Evolutionary conservation across 2,113 vertebrate genomes (phyloP), one percentile per base, ranked within the genome.

Genomic region (Aldabrachelys gigantea): DNA sequence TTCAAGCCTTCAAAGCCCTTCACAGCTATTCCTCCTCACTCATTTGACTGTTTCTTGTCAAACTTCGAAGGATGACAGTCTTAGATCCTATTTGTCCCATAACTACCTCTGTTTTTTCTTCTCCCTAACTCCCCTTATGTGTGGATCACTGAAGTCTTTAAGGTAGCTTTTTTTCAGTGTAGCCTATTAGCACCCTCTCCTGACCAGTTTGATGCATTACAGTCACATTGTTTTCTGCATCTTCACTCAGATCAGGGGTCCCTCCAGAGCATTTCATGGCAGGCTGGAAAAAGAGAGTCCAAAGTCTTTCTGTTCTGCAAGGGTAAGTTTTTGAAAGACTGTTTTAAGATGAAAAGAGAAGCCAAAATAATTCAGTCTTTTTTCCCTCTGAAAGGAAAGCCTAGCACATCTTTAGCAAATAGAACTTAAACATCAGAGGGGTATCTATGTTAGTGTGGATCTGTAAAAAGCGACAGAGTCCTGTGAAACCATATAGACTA

Each of bases 121-220:
- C 11, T 3, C 16, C 38, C 25, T 62, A 4, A 1, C 49, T 8
- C 29, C 1, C 19, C 8, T 8, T 69, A 69, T n/a, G 8, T 35
- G 17, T n/a, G 16, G 7, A 21, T 69, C 62, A 69, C 65, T 16
- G 31, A 31, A 25, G 50, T 25, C 69, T 24, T 31, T 17, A 1
- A 41, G 82, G 72, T 57, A 3, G 6, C 50, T 49, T 25, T 89
- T 13, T 35, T 59, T 9, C 56, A 19, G 80, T 80, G 5, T 10
- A 83, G 84, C 83, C 78, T 83, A 88, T 76, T 62, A 35, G 79
- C 89, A 83, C 92, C 95, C 92, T 94, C 95, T 90, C 27, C 79
- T 41, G 92, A 80, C 78, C 59, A 47, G 44, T 0, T 3, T 2
- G 2, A 5, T 21, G 24, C 65, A 76, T 56, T 76, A 16, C 88